phyloP scores from a whole-genome alignment of 2,113 vertebrate species.

The Datnioides undecimradiatus region DNA sequence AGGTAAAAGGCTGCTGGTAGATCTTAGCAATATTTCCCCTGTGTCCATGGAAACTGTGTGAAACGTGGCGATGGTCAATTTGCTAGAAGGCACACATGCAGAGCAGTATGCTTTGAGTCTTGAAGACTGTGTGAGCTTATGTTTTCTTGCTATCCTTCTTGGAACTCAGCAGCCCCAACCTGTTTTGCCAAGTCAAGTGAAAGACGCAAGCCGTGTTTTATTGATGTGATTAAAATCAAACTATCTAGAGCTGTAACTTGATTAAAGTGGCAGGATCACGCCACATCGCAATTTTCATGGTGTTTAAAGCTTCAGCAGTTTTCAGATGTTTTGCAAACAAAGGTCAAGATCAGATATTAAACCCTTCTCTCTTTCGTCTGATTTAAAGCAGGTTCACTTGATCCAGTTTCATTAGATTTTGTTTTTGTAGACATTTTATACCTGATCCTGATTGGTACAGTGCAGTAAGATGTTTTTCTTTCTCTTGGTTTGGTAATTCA shows the following conservation, averaged over 20 bases:
- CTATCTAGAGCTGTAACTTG: not conserved
- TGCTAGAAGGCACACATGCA: constrained; percentile 31
- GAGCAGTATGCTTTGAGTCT: constrained; percentile 38
- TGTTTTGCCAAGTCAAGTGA: constrained; percentile 1
- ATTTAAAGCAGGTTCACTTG: constrained; percentile 17
- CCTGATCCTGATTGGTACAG: not conserved
- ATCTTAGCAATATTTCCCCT: constrained; percentile 38
- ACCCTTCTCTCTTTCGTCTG: constrained; percentile 1
- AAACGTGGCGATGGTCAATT: constrained; percentile 50
- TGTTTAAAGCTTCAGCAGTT: not conserved
- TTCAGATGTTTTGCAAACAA: constrained; percentile 7
- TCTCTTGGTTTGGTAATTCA: not conserved
- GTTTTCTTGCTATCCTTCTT: constrained; percentile 31
- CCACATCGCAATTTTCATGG: not conserved
- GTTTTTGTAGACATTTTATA: not conserved
- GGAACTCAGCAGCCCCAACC: constrained; percentile 1
- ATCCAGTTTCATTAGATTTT: constrained; percentile 2
- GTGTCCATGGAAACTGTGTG: constrained; percentile 73
- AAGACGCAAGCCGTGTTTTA: constrained; percentile 13
- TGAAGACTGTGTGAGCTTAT: constrained; percentile 31
- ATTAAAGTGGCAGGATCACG: not conserved
- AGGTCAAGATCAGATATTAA: constrained; percentile 4
- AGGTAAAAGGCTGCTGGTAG: constrained; percentile 19
- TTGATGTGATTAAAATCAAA: constrained; percentile 17
- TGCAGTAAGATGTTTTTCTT: not conserved